Base-by-base conservation (phyloP, 30 jellyfish, hydroid and myxozoan genomes). In the Cassiopea andromeda region DNA sequence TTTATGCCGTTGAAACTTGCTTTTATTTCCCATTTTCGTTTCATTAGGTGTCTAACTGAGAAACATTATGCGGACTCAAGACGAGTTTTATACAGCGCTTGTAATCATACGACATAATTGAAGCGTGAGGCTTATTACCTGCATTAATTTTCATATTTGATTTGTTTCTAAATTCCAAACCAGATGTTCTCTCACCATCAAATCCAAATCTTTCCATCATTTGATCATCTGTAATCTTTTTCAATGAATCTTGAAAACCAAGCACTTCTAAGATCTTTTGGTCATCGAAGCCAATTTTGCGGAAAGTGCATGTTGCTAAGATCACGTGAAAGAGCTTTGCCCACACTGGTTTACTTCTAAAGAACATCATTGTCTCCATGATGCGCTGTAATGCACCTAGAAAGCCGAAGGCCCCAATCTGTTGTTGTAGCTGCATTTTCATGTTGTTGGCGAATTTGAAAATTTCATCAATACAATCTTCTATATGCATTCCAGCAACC, bases 291-390 rank as follows among this genome's bases (percentile, higher is more conserved):
- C 92, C 96, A 46, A 94, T 68, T 1, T 73, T 92, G 60, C 88
- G 92, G 60, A 84, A 94, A 10, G 84, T 79, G 7, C 97, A 91
- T 0, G 97, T 94, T 19, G 98, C 92, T 0, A 94, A 81, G 16
- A 94, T 47, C 17, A 94, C 85, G 70, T 94, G 97, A 73, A 94
- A 94, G 18, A 94, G 61, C 68, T 87, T 84, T 12, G 85, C 60
- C 87, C 84, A 83, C 16, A 94, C 73, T 8, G 92, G 90, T 2
- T 58, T 67, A 47, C 87, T 78, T 69, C 82, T 49, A 44, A 88
- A 78, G 50, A 69, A 50, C 85, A 46, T 88, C 91, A 88, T 80
- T 17, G 60, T 46, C 9, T 77, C 85, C 38, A 77, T 43, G 72
- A 87, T 87, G 16, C 71, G 1, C 7, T 67, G 69, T 12, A 89